phyloP scores from a whole-genome alignment of 2,797 vertebrate genomes.

The Rallus crepitans region DNA sequence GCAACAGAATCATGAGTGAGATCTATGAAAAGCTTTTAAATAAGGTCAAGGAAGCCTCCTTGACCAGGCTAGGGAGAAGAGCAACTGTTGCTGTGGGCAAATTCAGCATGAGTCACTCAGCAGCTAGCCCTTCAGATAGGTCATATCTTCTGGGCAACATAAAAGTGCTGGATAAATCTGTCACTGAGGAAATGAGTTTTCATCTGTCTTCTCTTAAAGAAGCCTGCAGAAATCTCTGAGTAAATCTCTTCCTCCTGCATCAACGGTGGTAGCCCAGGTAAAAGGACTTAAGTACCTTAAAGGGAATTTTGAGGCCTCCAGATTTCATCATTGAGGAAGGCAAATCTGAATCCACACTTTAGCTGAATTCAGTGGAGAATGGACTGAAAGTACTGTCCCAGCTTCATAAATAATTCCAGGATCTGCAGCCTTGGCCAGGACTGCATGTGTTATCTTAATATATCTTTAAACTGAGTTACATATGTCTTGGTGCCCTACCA shows the following conservation, averaged over 20 bases:
- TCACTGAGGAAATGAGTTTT: constrained; percentile 3
- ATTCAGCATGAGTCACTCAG: not conserved
- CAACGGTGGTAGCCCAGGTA: not conserved
- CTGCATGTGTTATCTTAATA: not conserved
- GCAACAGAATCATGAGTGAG: not conserved
- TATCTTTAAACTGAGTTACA: not conserved
- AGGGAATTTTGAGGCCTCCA: not conserved
- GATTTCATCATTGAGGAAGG: not conserved
- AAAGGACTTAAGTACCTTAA: not conserved
- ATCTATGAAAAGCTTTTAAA: not conserved
- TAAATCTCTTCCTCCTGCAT: not conserved
- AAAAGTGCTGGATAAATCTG: not conserved
- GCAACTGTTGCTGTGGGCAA: not conserved
- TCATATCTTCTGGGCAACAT: not conserved
- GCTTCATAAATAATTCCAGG: not conserved
- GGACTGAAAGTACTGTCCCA: not conserved
- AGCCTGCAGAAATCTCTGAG: not conserved
- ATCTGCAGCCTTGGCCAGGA: not conserved
- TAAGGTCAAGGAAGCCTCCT: not conserved
- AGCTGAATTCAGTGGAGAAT: not conserved
- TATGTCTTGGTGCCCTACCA: not conserved
- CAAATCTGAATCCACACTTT: not conserved
- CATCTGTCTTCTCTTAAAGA: not conserved
- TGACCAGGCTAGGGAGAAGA: not conserved
- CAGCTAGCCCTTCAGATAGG: not conserved